Evolutionary conservation across 1,140 invertebrate species (phyloP), one percentile per base, ranked within the genome.

Genomic region (Heterodera schachtii): DNA sequence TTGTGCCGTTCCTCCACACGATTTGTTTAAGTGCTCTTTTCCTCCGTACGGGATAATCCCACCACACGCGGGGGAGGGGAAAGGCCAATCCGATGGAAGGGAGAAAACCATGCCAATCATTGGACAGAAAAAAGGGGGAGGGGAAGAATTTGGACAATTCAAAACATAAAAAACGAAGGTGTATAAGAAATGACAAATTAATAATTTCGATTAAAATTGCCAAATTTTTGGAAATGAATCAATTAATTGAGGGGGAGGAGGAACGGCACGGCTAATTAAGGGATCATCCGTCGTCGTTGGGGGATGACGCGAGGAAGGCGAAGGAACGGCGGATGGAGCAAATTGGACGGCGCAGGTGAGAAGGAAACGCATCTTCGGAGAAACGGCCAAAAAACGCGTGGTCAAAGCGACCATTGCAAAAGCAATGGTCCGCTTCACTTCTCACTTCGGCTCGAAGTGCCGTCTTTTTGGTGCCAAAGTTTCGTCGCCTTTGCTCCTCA

Each of bases 201-300:
- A 19, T 19, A 64, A 19, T 64, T 64, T 64, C 11, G 11, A 19
- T 19, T 64, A 64, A 64, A 64, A 64, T 5, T 11, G 3, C 5
- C 13, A 64, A 64, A 16, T 64, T 52, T 8, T 52, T 64, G 11
- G 16, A 19, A 64, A 19, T 19, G 16, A 64, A 64, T 13, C 13
- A n/a, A 52, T 52, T 8, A 8, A 52, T 52, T 52, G n/a, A n/a
- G 69, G 69, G 41, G 44, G 44, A 13, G 69, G 31, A 7, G 1
- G 3, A 43, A 71, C 19, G 44, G n/a, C 69, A 71, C 43, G 31
- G 41, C 69, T 43, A 71, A 71, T 71, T 71, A 71, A 43, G 31
- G 69, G 69, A 71, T 71, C 69, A 71, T 71, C 69, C 69, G 21
- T 71, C 69, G 13, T 3, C 31, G 44, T 31, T 71, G 69, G 69